Evolutionary conservation across 2,888 invertebrate species (phyloP), one percentile per base, ranked within the genome.

Genomic region (Tachina grossa): DNA sequence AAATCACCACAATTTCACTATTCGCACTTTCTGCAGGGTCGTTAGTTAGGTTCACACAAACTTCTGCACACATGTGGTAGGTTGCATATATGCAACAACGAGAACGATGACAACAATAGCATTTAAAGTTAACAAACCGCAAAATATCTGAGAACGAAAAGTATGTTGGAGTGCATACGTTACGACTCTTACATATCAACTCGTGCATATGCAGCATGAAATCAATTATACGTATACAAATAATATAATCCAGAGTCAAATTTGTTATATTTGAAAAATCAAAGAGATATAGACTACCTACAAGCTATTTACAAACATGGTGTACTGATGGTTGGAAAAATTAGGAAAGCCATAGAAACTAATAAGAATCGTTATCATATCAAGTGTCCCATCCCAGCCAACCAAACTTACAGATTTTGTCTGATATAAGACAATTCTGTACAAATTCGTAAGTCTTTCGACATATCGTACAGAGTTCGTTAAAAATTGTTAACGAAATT

Each of bases 161-260:
- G 68, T 68, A 85, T 22, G 72, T 76, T 84, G 63, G 66, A 80
- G 68, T 79, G 59, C 63, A 47, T 43, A 76, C 76, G 71, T 76
- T 76, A 53, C 80, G 47, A 31, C 72, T 66, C 47, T 66, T 59
- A 83, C 49, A 83, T 77, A 79, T 82, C 72, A 74, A 79, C 61
- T 85, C 63, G 77, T 83, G 68, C 80, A 83, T 80, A 66, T 65
- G 78, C 77, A 74, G 59, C 69, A 83, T 87, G 88, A 88, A 90
- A 90, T 90, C 90, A 91, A 91, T 90, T 91, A 47, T 47, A 90
- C 89, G 89, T 90, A 89, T 88, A 89, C 89, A 90, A 90, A 89
- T 90, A 88, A 89, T 87, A 87, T 88, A 90, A 89, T 91, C 89
- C 90, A 87, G 87, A 87, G 88, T 89, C 83, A 69, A 80, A 68